Percentiles rank a stretch among this genome's conserved stretches.
phyloP scores from a whole-genome alignment of 2,888 invertebrate genomes.

The Diarsia dahlii region DNA sequence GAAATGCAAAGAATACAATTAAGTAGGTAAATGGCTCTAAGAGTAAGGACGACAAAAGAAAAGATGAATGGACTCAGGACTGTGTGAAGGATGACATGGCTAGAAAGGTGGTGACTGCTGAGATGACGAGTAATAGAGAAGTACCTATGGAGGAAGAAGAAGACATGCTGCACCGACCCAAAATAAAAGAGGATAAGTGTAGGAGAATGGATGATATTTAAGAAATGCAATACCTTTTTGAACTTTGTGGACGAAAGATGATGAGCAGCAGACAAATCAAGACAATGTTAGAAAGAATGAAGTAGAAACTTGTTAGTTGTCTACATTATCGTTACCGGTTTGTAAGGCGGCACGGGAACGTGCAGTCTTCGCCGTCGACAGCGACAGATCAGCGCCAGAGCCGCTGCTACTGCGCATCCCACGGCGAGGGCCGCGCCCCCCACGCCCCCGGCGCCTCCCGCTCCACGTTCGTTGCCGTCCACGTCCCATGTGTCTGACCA shows the following conservation, averaged over 20 bases:
- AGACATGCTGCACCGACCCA: neutral
- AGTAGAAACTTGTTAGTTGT: neutral
- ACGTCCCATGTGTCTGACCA: constrained; percentile 39
- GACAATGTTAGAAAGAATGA: neutral
- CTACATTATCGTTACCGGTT: constrained; percentile 28
- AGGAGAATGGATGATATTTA: no score
- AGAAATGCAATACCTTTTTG: neutral
- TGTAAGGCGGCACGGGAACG: constrained; percentile 59
- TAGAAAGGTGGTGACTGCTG: no score
- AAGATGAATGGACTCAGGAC: no score
- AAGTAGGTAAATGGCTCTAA: no score
- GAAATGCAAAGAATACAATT: neutral
- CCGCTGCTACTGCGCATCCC: constrained; percentile 57
- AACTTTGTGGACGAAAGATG: neutral
- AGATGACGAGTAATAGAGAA: no score
- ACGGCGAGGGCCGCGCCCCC: constrained; percentile 66
- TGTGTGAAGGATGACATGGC: no score
- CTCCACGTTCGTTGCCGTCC: constrained; percentile 47
- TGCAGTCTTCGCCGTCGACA: constrained; percentile 41
- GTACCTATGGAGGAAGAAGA: no score
- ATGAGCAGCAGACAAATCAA: no score
- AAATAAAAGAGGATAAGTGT: no score
- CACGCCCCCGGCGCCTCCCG: constrained; percentile 61
- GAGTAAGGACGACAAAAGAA: no score
- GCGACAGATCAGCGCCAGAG: constrained; percentile 52